These are phyloP conservation scores for Theristus sp. DNA, from an alignment of 2,888 invertebrate genomes.

Conservation along the genomic window DNA sequence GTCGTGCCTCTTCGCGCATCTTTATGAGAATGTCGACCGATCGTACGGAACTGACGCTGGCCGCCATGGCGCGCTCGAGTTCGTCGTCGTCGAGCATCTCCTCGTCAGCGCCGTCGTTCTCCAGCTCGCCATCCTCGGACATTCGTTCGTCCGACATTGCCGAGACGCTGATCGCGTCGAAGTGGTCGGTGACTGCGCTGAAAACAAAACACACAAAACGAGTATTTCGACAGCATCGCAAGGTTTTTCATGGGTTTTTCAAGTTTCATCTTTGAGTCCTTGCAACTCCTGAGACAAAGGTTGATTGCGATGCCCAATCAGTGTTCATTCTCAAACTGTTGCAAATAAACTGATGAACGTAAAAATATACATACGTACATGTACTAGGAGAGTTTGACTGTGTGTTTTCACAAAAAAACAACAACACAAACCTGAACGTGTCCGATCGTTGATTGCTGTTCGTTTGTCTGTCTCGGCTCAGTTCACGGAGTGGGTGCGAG, in stretches of 20 bases:
- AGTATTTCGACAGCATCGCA: too few relatives aligned
- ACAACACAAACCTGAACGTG: background rate
- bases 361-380: too few relatives aligned
- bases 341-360: too few relatives aligned
- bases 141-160: background rate
- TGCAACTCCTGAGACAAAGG: too few relatives aligned
- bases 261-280: too few relatives aligned
- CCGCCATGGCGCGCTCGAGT: slow-evolving; percentile 47
- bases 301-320: too few relatives aligned
- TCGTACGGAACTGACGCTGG: slow-evolving; percentile 18
- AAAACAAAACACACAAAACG: background rate
- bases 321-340: too few relatives aligned
- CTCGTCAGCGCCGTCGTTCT: slow-evolving; percentile 4
- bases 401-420: too few relatives aligned
- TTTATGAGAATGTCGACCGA: slow-evolving; percentile 19
- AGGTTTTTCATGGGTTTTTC: too few relatives aligned
- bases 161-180: background rate
- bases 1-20: slow-evolving; percentile 8
- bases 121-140: too few relatives aligned
- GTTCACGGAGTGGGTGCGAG: background rate
- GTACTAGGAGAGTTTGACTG: too few relatives aligned
- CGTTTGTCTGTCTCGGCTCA: background rate
- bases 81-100: slow-evolving; percentile 16
- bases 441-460: background rate
- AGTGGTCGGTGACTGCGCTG: background rate